Percentiles rank a stretch among this genome's conserved stretches.
phyloP scores from a whole-genome alignment of 2,113 vertebrate genomes.

The Xiphias gladius region DNA sequence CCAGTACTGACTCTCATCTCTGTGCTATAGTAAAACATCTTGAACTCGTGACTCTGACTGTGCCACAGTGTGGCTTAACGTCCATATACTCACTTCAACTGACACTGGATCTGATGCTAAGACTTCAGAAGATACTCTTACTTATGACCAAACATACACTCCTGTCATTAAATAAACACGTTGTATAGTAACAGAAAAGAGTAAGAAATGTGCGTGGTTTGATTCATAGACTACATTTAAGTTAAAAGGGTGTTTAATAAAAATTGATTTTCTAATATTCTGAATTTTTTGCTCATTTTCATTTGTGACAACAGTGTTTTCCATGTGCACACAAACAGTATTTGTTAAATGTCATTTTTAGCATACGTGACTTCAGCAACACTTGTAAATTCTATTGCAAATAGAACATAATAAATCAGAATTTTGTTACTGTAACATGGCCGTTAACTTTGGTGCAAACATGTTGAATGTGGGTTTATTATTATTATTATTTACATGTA shows the following conservation, averaged over 20 bases:
- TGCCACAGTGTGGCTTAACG: neutral
- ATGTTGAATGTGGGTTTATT: too few relatives aligned
- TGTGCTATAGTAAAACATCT: neutral
- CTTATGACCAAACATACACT: neutral
- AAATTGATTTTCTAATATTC: too few relatives aligned
- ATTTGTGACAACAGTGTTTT: neutral
- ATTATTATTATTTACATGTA: too few relatives aligned
- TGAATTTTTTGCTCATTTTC: neutral
- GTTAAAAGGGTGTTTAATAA: neutral
- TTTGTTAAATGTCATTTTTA: neutral
- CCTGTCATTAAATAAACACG: neutral
- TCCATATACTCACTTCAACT: constrained; percentile 1
- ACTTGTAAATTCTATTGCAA: too few relatives aligned
- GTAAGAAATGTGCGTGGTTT: neutral
- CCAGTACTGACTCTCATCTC: neutral
- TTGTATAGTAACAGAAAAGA: neutral
- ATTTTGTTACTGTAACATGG: too few relatives aligned
- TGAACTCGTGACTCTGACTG: neutral
- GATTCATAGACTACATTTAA: neutral
- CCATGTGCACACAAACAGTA: neutral
- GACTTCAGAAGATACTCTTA: neutral
- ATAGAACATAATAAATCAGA: too few relatives aligned
- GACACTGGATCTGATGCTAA: constrained; percentile 22
- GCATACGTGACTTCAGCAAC: neutral
- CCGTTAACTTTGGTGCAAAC: too few relatives aligned